A percentile compares a stretch with the other conserved stretches of the same genome.
Conservation (phyloP, 2,888 invertebrate species). For the Philaethria dido region DNA sequence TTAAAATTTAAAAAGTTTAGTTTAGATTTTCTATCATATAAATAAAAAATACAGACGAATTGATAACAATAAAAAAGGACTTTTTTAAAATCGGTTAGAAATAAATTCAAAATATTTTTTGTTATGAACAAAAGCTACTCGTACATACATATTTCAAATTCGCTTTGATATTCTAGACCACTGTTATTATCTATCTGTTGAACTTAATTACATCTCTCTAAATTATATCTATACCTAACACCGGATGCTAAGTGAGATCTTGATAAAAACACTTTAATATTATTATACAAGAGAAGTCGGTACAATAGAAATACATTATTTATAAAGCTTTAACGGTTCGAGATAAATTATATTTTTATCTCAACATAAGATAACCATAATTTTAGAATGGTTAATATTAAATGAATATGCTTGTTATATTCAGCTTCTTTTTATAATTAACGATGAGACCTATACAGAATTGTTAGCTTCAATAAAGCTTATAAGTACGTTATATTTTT, state of each 20-base stretch:
- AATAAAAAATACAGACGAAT: too few relatives aligned
- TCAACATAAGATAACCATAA: not conserved
- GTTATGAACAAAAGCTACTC: not conserved
- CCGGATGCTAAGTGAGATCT: conserved; percentile 31
- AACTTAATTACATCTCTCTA: conserved; percentile 33
- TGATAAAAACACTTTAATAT: conserved; percentile 22
- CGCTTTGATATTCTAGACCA: not conserved
- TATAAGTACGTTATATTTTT: too few relatives aligned
- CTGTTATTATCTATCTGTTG: conserved; percentile 27
- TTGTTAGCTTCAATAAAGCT: too few relatives aligned
- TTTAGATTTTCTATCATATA: too few relatives aligned
- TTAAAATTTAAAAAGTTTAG: too few relatives aligned
- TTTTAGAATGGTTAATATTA: too few relatives aligned
- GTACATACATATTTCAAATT: not conserved
- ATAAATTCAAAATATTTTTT: too few relatives aligned
- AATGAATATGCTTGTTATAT: too few relatives aligned
- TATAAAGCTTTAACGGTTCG: not conserved
- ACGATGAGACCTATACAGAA: too few relatives aligned
- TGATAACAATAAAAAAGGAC: too few relatives aligned
- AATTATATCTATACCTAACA: conserved; percentile 16
- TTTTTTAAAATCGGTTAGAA: too few relatives aligned
- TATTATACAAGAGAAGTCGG: not conserved
- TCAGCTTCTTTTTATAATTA: too few relatives aligned
- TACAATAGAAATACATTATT: conserved; percentile 13
- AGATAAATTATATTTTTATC: not conserved